A percentile compares a stretch with the other conserved stretches of the same genome.
phyloP scores from a whole-genome alignment of 2,797 vertebrate genomes.

The Netta rufina region DNA sequence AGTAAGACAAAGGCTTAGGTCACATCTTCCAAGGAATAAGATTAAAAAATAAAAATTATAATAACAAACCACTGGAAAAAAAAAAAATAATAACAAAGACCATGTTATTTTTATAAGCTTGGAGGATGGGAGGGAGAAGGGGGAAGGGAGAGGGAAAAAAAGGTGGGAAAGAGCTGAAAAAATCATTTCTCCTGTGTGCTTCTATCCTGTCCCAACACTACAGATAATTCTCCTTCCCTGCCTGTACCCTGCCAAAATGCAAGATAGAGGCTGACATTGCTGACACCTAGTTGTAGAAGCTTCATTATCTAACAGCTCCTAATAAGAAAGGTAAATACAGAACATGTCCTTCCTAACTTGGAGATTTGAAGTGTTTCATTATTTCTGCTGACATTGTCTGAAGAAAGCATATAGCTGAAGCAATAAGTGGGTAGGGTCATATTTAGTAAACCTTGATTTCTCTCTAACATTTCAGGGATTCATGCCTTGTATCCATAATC shows the following conservation, averaged over 20 bases:
- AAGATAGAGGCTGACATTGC: not conserved
- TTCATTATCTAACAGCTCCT: not conserved
- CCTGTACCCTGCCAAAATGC: not conserved
- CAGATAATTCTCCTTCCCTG: not conserved
- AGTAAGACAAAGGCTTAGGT: not conserved
- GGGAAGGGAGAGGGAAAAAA: rapidly evolving
- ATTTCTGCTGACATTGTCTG: not conserved
- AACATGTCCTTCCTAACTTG: not conserved
- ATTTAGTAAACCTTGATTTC: not conserved
- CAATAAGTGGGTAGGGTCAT: not conserved
- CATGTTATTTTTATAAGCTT: not conserved
- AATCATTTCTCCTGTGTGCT: rapidly evolving
- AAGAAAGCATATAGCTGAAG: not conserved
- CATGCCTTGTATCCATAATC: not conserved
- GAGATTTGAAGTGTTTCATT: not conserved
- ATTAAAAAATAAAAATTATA: not conserved
- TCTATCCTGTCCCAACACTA: not conserved
- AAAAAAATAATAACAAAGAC: not conserved
- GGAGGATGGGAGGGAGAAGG: not conserved
- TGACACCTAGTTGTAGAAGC: not conserved
- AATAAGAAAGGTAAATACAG: not conserved
- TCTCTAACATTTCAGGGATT: not conserved
- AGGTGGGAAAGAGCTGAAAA: not conserved
- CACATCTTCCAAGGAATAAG: not conserved
- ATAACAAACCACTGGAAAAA: not conserved